Evolutionary conservation across 2,113 vertebrate species (phyloP), one percentile per base, ranked within the genome.

Genomic region (Burhinus bistriatus): DNA sequence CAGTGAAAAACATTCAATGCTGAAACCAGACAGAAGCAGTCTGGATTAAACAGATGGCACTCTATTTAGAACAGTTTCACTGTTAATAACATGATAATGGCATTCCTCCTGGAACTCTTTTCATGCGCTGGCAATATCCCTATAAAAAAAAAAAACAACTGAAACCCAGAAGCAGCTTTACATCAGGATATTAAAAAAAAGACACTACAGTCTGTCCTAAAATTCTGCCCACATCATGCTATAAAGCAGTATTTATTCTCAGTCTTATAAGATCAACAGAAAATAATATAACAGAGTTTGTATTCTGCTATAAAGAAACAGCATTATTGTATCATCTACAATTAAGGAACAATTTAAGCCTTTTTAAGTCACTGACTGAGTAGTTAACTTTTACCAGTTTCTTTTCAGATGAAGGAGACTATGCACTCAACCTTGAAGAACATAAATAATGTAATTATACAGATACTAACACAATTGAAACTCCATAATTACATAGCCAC

Each of bases 31-130:
- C 76, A 91, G 78, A 91, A 52, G 81, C 82, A 89, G 82, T 66
- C 89, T 94, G 84, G 58, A 94, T 93, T 85, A 97, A 96, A 93
- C 95, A 91, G 79, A 96, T 95, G 97, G 93, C 66, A 82, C 49
- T 61, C 75, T 84, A 83, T 68, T 94, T 92, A 87, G 87, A 95
- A 93, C 55, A 70, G n/a, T 95, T 96, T 95, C 66, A 57, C 77
- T 89, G 73, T 58, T 94, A 95, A 89, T 86, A 96, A 90, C 59
- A 94, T 38, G 36, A 90, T 93, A 95, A 93, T 71, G n/a, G n/a
- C 87, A 86, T 76, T 92, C 71, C 85, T 95, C 17, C 71, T 82
- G 52, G 49, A 96, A 87, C 32, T 65, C 73, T 79, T 85, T 70
- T 88, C 78, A 61, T 16, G 65, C 0, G 0, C 17, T 93, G 45